Conservation (phyloP, 2,888 invertebrate genomes). For the Smittia aterrima region DNA sequence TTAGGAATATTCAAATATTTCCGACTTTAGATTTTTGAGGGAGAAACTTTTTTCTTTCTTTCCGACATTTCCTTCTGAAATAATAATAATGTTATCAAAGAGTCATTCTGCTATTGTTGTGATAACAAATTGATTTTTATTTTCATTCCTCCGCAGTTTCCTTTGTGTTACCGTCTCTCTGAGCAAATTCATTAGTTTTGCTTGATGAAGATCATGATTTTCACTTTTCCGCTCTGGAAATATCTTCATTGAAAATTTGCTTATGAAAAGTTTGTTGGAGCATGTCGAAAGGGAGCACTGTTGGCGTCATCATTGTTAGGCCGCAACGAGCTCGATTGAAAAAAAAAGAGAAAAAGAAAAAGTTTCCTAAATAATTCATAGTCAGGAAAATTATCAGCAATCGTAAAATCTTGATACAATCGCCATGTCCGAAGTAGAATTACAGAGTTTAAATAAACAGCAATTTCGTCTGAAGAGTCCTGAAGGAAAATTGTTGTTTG, state of each 20-base stretch:
- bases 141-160: conserved; percentile 2
- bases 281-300: conserved; percentile 17
- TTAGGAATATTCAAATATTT: conserved; percentile 1
- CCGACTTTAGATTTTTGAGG: not conserved
- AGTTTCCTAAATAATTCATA: not conserved
- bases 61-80: not conserved
- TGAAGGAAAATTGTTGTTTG: conserved; percentile 31
- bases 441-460: conserved; percentile 6
- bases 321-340: not conserved
- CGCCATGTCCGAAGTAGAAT: not conserved
- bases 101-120: conserved; percentile 37
- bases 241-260: not conserved
- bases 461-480: not conserved
- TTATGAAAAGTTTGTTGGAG: conserved; percentile 5
- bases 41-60: not conserved
- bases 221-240: conserved; percentile 25
- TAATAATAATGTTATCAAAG: conserved; percentile 11
- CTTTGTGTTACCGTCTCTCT: too few relatives aligned
- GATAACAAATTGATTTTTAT: conserved; percentile 40
- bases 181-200: conserved; percentile 30
- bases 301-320: conserved; percentile 33
- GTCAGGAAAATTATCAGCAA: not conserved
- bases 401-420: not conserved
- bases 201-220: conserved; percentile 39
- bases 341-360: not conserved